A percentile compares a stretch with the other conserved stretches of the same genome.
These are phyloP conservation scores for Elanoides forficatus DNA, from an alignment of 2,113 vertebrate genomes.

Conservation along the genomic window DNA sequence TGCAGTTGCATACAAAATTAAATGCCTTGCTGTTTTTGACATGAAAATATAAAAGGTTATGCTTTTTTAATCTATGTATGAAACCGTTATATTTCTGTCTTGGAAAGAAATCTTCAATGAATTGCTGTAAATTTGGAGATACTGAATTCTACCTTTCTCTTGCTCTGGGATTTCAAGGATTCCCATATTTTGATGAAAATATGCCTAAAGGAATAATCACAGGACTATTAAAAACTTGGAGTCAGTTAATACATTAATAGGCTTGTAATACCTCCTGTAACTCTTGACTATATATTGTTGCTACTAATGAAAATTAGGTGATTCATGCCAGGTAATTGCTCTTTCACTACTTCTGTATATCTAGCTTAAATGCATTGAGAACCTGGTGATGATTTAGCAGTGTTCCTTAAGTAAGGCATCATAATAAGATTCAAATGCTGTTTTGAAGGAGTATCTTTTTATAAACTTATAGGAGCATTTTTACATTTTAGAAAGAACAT, in stretches of 20 bases:
- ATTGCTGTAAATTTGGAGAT: not conserved
- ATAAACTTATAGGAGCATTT: not conserved
- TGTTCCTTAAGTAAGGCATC: too few relatives aligned
- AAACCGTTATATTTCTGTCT: not conserved
- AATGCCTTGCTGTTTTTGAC: not conserved
- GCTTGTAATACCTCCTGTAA: not conserved
- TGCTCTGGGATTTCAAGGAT: conserved; percentile 19
- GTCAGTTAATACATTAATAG: conserved; percentile 32
- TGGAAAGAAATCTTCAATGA: not conserved
- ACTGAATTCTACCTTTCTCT: not conserved
- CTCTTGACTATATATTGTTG: not conserved
- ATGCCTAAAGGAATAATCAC: conserved; percentile 9
- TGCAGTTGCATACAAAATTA: not conserved
- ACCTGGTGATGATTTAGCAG: not conserved
- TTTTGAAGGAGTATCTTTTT: not conserved
- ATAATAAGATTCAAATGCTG: not conserved
- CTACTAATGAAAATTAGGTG: not conserved
- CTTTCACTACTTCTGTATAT: not conserved
- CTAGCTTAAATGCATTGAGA: not conserved
- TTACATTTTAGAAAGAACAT: not conserved
- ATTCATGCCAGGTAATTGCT: not conserved
- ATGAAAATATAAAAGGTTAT: not conserved
- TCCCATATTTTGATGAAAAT: conserved; percentile 38
- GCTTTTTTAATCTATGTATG: not conserved
- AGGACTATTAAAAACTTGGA: conserved; percentile 19